phyloP scores from a whole-genome alignment of 2,113 vertebrate species.

The Rallus limicola region DNA sequence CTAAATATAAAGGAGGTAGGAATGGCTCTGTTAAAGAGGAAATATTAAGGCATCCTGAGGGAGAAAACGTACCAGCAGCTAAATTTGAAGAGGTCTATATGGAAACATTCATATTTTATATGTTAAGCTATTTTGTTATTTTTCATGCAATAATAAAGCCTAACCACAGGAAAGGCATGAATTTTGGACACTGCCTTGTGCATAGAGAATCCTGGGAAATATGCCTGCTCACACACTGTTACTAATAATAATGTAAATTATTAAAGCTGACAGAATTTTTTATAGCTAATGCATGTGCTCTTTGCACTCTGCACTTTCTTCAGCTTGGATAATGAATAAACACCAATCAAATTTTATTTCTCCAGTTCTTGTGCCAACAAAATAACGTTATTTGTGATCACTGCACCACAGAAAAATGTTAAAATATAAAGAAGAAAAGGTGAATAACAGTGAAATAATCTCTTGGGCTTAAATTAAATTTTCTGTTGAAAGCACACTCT shows the following conservation, averaged over 20 bases:
- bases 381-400: not conserved
- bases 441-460: not conserved
- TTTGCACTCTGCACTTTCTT: not conserved
- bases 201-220: not conserved
- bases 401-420: not conserved
- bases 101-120: not conserved
- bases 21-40: not conserved
- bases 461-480: not conserved
- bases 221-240: conserved; percentile 15
- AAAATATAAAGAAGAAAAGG: not conserved
- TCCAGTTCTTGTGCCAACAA: not conserved
- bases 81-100: not conserved
- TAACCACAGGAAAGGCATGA: not conserved
- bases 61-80: not conserved
- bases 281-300: not conserved
- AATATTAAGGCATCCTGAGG: not conserved
- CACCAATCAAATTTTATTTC: not conserved
- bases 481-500: not conserved
- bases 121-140: not conserved
- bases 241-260: conserved; percentile 42
- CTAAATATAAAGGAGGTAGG: conserved; percentile 6
- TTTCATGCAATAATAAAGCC: not conserved
- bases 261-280: conserved; percentile 39
- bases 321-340: not conserved
- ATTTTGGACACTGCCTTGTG: not conserved